Percentiles rank a stretch among this genome's conserved stretches.
Conservation (phyloP, 2,797 vertebrate genomes). For the Remorina albescens region DNA sequence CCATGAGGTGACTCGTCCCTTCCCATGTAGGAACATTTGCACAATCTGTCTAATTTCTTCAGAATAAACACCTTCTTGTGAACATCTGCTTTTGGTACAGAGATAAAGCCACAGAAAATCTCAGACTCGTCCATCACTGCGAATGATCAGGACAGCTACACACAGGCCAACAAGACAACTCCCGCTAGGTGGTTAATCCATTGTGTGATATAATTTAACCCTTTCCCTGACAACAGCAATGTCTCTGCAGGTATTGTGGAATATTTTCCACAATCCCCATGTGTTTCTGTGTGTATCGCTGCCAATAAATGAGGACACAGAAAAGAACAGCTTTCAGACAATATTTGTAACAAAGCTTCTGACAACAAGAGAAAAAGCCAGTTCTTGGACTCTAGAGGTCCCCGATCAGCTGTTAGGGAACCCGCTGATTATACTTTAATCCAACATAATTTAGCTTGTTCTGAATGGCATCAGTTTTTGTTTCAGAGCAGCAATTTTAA, state of each 20-base stretch:
- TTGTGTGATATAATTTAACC: conserved; percentile 11
- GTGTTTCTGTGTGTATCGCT: conserved; percentile 13
- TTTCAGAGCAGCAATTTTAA: conserved; percentile 23
- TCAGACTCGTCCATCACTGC: conserved; percentile 23
- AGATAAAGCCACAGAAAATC: conserved; percentile 28
- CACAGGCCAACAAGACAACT: conserved; percentile 1
- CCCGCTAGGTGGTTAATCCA: conserved; percentile 20
- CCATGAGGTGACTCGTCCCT: not conserved
- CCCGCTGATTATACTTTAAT: conserved; percentile 25
- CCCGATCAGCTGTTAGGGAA: conserved; percentile 3
- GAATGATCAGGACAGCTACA: conserved; percentile 20
- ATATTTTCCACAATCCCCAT: conserved; percentile 41
- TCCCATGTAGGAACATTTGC: conserved; percentile 18
- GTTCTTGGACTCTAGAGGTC: not conserved
- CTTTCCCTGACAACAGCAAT: not conserved
- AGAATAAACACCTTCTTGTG: conserved; percentile 20
- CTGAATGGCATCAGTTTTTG: conserved; percentile 13
- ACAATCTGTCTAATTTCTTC: conserved; percentile 32
- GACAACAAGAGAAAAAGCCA: not conserved
- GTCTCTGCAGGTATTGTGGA: conserved; percentile 38
- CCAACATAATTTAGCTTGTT: conserved; percentile 32
- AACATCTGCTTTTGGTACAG: conserved; percentile 51
- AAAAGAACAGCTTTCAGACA: conserved; percentile 29
- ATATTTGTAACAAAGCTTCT: conserved; percentile 18
- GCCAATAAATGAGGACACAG: conserved; percentile 31